Evolutionary conservation across 30 jellyfish, hydroid and myxozoan genomes (phyloP), one percentile per base, ranked within the genome.

Genomic region (Mastigias papua): DNA sequence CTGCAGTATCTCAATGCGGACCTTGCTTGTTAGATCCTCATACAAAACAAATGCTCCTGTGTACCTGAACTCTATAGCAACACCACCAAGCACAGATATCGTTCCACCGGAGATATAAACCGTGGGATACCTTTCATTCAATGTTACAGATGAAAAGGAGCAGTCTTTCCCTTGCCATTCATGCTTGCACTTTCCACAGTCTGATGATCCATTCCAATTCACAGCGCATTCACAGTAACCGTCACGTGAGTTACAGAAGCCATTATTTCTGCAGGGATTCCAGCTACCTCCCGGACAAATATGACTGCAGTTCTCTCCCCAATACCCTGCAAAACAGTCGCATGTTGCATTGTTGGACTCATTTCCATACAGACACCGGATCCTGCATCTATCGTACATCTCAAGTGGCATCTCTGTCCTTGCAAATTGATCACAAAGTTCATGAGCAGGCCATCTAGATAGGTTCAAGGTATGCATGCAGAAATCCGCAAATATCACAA

Each of bases 91-190:
- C 17, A 86, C 69, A 51, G 66, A 48, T 22, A 86, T 31, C 28
- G 71, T 74, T 29, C 89, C 80, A 23, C 94, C 83, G 9, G 73
- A 86, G 1, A 73, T 26, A n/a, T 34, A 62, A 33, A 37, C 25
- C 20, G 54, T 60, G n/a, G 28, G 20, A 9, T 51, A 29, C 0
- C 50, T 13, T 22, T 25, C 22, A n/a, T 10, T 26, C 15, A 42
- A 32, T 34, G 81, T 20, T 35, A 64, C 10, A 19, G 31, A 33
- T 19, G 94, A 77, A 9, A 86, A 23, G 61, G 94, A 73, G 70
- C 94, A 86, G 22, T 86, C 94, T 60, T 30, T 37, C 0, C 94
- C 94, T n/a, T 31, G 30, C 94, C 94, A 86, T 15, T 89, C 94
- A 11, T 8, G 46, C 28, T 35, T 62, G 62, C 94, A 86, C 20